Conservation (phyloP, 1,140 invertebrate genomes). For the Camponotus vicinus region DNA sequence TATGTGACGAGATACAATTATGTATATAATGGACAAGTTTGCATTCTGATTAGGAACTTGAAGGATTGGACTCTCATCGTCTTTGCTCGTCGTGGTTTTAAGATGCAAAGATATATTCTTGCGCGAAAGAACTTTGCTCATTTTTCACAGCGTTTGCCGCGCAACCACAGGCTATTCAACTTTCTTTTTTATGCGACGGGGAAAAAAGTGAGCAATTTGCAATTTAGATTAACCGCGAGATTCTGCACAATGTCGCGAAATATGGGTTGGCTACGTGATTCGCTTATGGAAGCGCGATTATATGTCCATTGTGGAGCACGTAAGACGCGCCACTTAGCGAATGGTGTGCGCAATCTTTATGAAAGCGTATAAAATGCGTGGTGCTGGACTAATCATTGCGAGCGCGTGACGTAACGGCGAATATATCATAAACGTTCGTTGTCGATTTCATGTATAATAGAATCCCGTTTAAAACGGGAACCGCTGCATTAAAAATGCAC, state of each 20-base stretch:
- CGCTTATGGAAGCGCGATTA: background rate
- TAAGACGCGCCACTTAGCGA: background rate
- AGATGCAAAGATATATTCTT: constrained; percentile 10
- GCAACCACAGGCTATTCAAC: constrained; percentile 1
- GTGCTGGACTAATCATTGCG: constrained; percentile 11
- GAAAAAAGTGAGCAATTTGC: constrained; percentile 42
- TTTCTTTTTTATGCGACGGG: constrained; percentile 69
- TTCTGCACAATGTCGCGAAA: constrained; percentile 25
- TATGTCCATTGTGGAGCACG: background rate
- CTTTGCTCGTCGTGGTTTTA: background rate
- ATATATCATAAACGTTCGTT: background rate
- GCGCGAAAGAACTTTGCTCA: background rate
- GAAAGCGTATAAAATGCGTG: constrained; percentile 20
- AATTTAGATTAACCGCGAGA: constrained; percentile 44
- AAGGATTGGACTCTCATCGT: background rate
- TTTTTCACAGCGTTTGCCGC: constrained; percentile 1
- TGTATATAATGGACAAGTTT: background rate
- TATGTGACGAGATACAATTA: background rate
- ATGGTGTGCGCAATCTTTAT: constrained; percentile 2
- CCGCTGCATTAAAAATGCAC: background rate
- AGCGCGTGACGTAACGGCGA: background rate
- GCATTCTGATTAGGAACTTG: constrained; percentile 8
- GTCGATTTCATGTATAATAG: constrained; percentile 28
- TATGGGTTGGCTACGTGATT: constrained; percentile 26
- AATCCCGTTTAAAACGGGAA: background rate